Conservation (phyloP, 2,113 vertebrate species). For the Bothrops jararaca region DNA sequence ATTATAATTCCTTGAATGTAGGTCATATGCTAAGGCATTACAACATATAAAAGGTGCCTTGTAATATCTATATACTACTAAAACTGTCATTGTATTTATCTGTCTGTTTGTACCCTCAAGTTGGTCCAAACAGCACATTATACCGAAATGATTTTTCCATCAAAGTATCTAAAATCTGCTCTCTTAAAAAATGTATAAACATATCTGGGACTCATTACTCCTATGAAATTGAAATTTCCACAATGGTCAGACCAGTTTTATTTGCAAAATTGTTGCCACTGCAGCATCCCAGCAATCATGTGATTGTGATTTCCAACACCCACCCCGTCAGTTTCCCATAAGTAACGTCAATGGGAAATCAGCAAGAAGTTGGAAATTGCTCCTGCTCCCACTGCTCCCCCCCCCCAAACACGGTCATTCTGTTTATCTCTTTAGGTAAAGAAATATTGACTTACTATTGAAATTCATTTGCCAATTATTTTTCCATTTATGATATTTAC, state of each 20-base stretch:
- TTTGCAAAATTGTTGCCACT: neutral
- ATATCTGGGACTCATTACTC: neutral
- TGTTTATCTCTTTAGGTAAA: neutral
- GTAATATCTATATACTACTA: neutral
- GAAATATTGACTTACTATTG: neutral
- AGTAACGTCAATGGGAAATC: neutral
- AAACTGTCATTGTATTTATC: neutral
- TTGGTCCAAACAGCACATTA: neutral
- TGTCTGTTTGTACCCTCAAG: neutral
- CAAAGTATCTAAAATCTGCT: neutral
- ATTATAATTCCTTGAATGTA: neutral
- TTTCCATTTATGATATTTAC: neutral
- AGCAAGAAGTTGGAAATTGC: neutral
- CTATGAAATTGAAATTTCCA: neutral
- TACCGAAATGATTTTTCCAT: neutral
- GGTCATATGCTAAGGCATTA: neutral
- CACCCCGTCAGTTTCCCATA: neutral
- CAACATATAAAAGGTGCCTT: neutral
- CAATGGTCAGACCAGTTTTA: neutral
- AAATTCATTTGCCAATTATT: neutral
- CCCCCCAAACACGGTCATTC: neutral
- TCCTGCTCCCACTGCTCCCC: neutral
- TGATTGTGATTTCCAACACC: neutral
- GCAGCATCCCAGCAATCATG: neutral
- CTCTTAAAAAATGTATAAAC: neutral